A percentile compares a stretch with the other conserved stretches of the same genome.
phyloP scores from a whole-genome alignment of 2,113 vertebrate genomes.

The Neoarius graeffei region DNA sequence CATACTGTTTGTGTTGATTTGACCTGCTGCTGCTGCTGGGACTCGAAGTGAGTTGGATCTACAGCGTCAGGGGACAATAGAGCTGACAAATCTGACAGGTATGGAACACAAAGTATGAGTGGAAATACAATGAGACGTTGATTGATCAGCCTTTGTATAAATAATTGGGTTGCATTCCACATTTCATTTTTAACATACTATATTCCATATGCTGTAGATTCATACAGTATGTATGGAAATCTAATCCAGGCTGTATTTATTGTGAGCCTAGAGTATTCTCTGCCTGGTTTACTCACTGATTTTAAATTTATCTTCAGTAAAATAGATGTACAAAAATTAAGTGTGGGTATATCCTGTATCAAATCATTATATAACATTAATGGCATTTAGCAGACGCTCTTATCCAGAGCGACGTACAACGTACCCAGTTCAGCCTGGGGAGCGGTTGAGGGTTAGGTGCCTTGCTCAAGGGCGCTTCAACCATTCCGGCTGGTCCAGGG shows the following conservation, averaged over 20 bases:
- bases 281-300: not conserved
- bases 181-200: constrained; percentile 42
- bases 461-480: too few species aligned
- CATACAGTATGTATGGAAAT: not conserved
- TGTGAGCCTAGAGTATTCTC: not conserved
- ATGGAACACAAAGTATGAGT: constrained; percentile 11
- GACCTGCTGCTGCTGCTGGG: constrained; percentile 31
- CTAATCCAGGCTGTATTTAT: not conserved
- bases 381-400: too few species aligned
- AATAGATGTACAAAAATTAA: not conserved
- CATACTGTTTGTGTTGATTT: constrained; percentile 30
- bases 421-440: too few species aligned
- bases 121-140: constrained; percentile 17
- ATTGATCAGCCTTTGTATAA: constrained; percentile 22
- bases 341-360: not conserved
- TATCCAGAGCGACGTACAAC: too few species aligned
- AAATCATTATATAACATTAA: not conserved
- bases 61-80: constrained; percentile 19
- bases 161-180: constrained; percentile 14
- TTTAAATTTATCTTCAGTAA: not conserved
- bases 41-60: not conserved
- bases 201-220: constrained; percentile 33
- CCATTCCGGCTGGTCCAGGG: too few species aligned
- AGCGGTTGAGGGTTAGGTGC: too few species aligned
- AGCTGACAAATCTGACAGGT: constrained; percentile 36